Percentiles rank a stretch among this genome's conserved stretches.
These are phyloP conservation scores for Myrmophylax atrothorax DNA, from an alignment of 2,113 vertebrate species.

Conservation along the genomic window DNA sequence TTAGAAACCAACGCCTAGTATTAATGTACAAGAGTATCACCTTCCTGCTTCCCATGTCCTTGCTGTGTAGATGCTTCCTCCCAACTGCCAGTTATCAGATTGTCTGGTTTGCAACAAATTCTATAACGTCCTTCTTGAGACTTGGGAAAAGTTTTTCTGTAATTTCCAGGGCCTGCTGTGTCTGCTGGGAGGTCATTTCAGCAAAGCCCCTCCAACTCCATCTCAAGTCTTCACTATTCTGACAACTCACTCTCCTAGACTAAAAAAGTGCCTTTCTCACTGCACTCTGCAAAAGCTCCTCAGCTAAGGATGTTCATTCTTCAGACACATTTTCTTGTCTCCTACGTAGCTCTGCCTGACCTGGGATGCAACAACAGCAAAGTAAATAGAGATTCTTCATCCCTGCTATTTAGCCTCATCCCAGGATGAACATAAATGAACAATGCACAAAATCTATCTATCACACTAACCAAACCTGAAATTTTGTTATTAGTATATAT, in stretches of 20 bases:
- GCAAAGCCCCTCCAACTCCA: background rate
- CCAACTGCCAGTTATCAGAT: background rate
- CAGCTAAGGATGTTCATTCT: background rate
- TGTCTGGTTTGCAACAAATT: background rate
- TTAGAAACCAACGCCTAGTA: background rate
- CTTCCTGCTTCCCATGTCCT: background rate
- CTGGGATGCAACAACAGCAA: background rate
- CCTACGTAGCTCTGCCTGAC: background rate
- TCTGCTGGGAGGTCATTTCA: background rate
- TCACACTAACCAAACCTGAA: background rate
- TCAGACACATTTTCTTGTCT: background rate
- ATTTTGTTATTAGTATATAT: background rate
- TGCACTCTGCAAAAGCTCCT: background rate
- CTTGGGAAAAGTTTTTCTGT: background rate
- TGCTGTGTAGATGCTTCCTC: background rate
- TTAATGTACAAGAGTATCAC: background rate
- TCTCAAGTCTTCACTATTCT: background rate
- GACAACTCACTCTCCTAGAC: background rate
- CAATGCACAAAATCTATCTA: rapidly evolving
- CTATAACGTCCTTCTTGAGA: background rate
- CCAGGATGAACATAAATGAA: background rate
- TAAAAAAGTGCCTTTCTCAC: background rate
- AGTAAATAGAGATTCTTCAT: background rate
- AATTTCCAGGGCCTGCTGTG: background rate
- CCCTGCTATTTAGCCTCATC: background rate